Base-by-base conservation (phyloP, 2,113 vertebrate genomes). In the Mirounga angustirostris region DNA sequence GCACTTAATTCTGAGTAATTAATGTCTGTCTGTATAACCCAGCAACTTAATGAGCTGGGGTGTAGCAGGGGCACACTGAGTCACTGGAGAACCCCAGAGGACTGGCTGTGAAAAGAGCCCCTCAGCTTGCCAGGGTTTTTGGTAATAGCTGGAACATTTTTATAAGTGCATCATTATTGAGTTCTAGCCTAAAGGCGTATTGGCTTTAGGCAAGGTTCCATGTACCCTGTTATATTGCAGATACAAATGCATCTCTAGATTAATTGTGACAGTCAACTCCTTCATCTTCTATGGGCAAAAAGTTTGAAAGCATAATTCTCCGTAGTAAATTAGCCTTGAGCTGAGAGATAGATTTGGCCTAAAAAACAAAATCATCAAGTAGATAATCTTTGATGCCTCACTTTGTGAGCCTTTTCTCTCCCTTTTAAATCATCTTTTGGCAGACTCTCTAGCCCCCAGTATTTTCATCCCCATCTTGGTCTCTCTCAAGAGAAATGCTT, bases 31-130 rank as follows among this genome's bases (percentile, higher is more conserved):
- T 91, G 69, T 91, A 73, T 93, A 92, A 67, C 76, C 15, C 81
- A 93, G 87, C 13, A 16, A 54, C 91, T 97, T 98, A 98, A 98
- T 96, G 94, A 98, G 82, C 94, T 98, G 87, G 89, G 97, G 93
- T 88, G 96, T 89, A 97, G 76, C 4, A 3, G 0, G 0, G 76
- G 85, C 92, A 93, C 9, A 11, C 40, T 91, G 93, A 92, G 96
- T 95, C 97, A 98, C 98, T 94, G 69, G 85, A 98, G 95, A 97
- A 85, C 58, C 80, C 97, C 69, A 84, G 94, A 94, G 81, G 80
- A 58, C 91, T 98, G 97, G 91, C 92, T 96, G 93, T 93, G 96
- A 96, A 96, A 59, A 61, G 1, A 78, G 80, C 12, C 69, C 56
- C 50, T 94, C 46, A 13, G 71, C 79, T 92, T 96, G 96, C 96